Base-by-base conservation (phyloP, 2,113 vertebrate species). In the Sarotherodon lohbergeri region DNA sequence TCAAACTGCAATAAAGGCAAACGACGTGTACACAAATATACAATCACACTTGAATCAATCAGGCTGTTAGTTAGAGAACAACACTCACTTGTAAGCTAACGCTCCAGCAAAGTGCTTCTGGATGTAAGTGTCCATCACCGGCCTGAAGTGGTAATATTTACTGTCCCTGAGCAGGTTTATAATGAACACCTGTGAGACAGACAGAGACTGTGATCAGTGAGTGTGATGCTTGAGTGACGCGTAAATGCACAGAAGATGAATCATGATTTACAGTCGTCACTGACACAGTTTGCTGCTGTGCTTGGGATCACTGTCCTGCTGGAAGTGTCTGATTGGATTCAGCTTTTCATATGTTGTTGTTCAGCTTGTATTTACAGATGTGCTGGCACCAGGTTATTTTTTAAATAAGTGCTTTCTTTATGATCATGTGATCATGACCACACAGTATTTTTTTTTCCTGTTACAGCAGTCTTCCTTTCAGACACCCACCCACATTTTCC, bases 51-150 rank as follows among this genome's bases (percentile, higher is more conserved):
- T n/a, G 1, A 17, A 19, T 12, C 24, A 9, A 0, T 43, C 57
- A 3, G 0, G 24, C 17, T 6, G 13, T 9, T 0, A 52, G n/a
- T 36, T 9, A n/a, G 14, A 57, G 29, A 9, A 0, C 81, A 6
- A 56, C 24, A 89, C 98, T 95, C 95, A 99, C 99, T 99, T 99
- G 95, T 99, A 99, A 82, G 99, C 99, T 95, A 99, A 90, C 0
- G 99, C 99, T 86, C 99, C 99, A 73, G 99, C 98, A 86, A 99
- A 99, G 95, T 99, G 99, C 91, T 99, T 99, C 95, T 99, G 98
- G 93, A 99, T 99, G 73, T 99, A 99, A 0, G 98, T 98, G 95
- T 99, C 99, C 98, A 99, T 98, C 81, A 99, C 99, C 1, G 99
- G 98, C 59, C 98, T 97, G 95, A 99, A 99, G 93, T 99, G 98